A percentile compares a stretch with the other conserved stretches of the same genome.
Evolutionary conservation across 64 coral and sea anemone species (phyloP).

Genomic region (Stichodactyla helianthus): DNA sequence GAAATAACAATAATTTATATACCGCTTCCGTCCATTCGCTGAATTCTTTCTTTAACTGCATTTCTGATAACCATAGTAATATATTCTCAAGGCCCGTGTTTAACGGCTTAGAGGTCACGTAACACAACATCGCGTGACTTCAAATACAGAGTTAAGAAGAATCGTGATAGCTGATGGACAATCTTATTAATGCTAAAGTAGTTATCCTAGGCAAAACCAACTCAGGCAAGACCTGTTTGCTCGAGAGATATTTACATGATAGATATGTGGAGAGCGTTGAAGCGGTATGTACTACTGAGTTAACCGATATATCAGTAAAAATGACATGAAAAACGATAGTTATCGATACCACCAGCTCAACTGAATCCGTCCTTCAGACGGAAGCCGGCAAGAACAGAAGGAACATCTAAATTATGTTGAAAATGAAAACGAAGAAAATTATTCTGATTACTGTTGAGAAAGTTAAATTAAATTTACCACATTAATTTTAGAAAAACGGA

Average conservation of each 20-base stretch:
- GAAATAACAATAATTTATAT: background rate
- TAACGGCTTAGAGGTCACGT: background rate
- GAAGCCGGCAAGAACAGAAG: no score
- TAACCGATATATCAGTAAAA: background rate
- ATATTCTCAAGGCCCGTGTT: background rate
- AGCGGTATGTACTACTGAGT: conserved; percentile 1
- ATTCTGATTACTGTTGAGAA: background rate
- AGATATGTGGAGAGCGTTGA: conserved; percentile 29
- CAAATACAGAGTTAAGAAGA: background rate
- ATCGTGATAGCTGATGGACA: background rate
- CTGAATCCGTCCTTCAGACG: no score
- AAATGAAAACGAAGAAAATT: no score
- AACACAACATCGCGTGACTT: background rate
- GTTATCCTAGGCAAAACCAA: conserved; percentile 39
- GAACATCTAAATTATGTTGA: no score
- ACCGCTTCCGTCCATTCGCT: background rate
- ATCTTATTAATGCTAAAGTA: conserved; percentile 23
- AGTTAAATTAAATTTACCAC: background rate
- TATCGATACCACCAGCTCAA: background rate
- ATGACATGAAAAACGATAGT: background rate
- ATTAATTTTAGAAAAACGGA: no score
- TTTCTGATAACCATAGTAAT: background rate
- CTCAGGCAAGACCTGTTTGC: conserved; percentile 43
- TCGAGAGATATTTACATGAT: conserved; percentile 24
- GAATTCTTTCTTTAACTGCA: background rate